Evolutionary conservation across 2,113 vertebrate species (phyloP).

Genomic region (Halichoerus grypus): DNA sequence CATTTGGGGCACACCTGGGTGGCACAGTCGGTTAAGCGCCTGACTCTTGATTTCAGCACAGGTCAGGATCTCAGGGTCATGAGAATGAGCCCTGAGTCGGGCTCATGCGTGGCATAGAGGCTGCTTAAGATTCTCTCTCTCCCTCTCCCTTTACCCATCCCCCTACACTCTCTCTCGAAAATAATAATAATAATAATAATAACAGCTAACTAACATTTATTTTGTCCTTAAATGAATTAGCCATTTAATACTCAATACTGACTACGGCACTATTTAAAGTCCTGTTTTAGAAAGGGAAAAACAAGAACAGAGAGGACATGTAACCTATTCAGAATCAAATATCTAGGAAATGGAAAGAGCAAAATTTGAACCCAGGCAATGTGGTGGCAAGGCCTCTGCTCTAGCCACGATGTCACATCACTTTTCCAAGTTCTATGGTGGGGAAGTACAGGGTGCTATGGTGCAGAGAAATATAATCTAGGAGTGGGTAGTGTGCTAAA

Average conservation of each 20-base stretch:
- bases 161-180: background rate
- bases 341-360: background rate
- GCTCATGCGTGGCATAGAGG: background rate
- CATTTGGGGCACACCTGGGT: background rate
- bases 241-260: background rate
- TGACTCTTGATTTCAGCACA: background rate
- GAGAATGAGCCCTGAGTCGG: background rate
- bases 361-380: background rate
- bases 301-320: background rate
- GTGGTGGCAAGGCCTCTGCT: background rate
- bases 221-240: background rate
- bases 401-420: too few species aligned
- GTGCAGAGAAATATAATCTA: background rate
- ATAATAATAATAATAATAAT: background rate
- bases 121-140: background rate
- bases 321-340: background rate
- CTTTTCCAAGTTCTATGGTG: background rate
- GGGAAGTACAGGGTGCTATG: background rate
- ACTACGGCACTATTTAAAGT: background rate
- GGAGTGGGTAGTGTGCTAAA: fast-evolving
- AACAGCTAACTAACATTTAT: background rate
- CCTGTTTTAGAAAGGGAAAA: background rate
- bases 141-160: background rate
- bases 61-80: background rate
- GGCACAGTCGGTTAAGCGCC: background rate